Conservation (phyloP, 2,888 invertebrate species). For the Brachycybe producta region DNA sequence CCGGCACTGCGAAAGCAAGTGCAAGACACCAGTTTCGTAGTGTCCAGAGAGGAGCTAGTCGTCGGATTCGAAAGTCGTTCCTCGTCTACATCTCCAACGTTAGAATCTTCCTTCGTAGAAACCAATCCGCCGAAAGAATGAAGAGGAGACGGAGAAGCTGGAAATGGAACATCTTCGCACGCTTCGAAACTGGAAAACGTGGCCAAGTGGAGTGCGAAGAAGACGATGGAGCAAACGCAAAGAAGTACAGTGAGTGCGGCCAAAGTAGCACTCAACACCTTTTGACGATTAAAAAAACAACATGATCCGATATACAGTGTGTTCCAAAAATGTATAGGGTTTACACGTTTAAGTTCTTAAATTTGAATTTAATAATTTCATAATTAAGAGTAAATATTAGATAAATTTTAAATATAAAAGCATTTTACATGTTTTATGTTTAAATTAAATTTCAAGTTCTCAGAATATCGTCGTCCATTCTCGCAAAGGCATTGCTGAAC, state of each 20-base stretch:
- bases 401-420: no score
- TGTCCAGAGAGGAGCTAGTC: background rate
- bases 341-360: background rate
- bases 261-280: background rate
- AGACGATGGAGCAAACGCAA: conserved; percentile 5
- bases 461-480: no score
- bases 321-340: background rate
- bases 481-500: no score
- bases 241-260: background rate
- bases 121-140: background rate
- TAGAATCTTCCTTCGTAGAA: background rate
- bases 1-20: conserved; percentile 10
- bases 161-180: conserved; percentile 4
- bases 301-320: background rate
- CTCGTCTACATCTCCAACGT: background rate
- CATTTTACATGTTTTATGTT: no score
- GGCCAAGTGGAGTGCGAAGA: conserved; percentile 7
- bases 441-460: no score
- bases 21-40: background rate
- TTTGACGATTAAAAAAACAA: background rate
- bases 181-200: background rate
- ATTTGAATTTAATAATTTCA: background rate
- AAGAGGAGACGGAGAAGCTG: background rate
- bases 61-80: background rate
- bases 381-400: no score